A percentile compares a stretch with the other conserved stretches of the same genome.
Conservation (phyloP, 2,888 invertebrate species). For the Drosophila nigricruria region DNA sequence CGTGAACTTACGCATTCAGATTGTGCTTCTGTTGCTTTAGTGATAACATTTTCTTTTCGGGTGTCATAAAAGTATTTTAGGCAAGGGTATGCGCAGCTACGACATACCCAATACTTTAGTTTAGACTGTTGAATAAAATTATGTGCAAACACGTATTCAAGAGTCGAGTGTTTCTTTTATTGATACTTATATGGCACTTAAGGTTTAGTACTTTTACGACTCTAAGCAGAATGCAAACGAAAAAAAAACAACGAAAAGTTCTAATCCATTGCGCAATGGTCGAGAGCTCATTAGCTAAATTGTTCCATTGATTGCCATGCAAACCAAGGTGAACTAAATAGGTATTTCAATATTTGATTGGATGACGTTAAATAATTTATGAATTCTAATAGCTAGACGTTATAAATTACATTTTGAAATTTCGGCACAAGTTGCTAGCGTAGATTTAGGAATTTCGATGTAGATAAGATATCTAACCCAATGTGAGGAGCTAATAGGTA, state of each 20-base stretch:
- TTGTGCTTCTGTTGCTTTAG: conserved; percentile 9
- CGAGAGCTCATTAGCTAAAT: conserved; percentile 38
- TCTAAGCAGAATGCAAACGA: not conserved
- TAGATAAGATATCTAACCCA: conserved; percentile 38
- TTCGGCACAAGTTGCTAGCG: conserved; percentile 10
- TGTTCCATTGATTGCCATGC: conserved; percentile 31
- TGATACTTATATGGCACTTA: not conserved
- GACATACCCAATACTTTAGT: not conserved
- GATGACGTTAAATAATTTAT: conserved; percentile 28
- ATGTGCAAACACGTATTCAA: conserved; percentile 14
- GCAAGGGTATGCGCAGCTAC: not conserved
- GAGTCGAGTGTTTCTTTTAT: conserved; percentile 8
- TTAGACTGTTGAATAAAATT: not conserved
- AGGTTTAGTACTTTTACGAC: conserved; percentile 12
- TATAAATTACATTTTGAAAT: conserved; percentile 28
- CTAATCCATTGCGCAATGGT: not conserved
- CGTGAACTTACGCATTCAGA: conserved; percentile 49
- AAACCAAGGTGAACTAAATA: not conserved
- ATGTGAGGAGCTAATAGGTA: not conserved
- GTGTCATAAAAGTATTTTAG: not conserved
- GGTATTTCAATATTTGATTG: conserved; percentile 13
- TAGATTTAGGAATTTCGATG: conserved; percentile 16
- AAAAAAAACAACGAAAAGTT: not conserved
- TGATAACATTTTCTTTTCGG: conserved; percentile 25
- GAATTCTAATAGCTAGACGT: conserved; percentile 31